Conservation (phyloP, 2,888 invertebrate species). For the Cactoblastis cactorum region DNA sequence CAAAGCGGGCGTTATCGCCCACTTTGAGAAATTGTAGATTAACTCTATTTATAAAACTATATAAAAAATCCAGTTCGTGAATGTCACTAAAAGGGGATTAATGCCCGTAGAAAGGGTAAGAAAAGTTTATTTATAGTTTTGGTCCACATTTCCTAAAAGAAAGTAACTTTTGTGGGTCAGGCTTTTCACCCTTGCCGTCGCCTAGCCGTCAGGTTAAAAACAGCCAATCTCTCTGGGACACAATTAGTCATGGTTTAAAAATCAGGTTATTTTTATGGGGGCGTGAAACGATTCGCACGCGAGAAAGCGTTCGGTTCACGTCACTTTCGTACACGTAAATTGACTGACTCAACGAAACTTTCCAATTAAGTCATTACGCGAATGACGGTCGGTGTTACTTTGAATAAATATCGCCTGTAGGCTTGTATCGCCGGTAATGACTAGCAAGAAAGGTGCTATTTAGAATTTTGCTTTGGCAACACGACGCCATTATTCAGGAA, state of each 20-base stretch:
- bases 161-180: neutral
- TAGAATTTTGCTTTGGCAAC: neutral
- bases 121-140: no score
- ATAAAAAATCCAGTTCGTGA: no score
- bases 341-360: constrained; percentile 60
- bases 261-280: constrained; percentile 37
- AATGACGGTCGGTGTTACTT: constrained; percentile 48
- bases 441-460: constrained; percentile 21
- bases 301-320: constrained; percentile 54
- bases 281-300: constrained; percentile 57
- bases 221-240: constrained; percentile 16
- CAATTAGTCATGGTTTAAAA: constrained; percentile 46
- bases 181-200: constrained; percentile 10
- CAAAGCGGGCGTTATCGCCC: no score
- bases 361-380: constrained; percentile 72
- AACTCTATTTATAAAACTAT: no score
- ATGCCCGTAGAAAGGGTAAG: no score
- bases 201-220: constrained; percentile 20
- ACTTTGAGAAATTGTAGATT: no score
- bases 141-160: no score
- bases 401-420: constrained; percentile 40
- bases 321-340: constrained; percentile 51
- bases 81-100: no score
- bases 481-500: neutral
- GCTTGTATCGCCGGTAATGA: constrained; percentile 35